A percentile compares a stretch with the other conserved stretches of the same genome.
phyloP scores from a whole-genome alignment of 2,113 vertebrate genomes.

The Mastomys coucha region DNA sequence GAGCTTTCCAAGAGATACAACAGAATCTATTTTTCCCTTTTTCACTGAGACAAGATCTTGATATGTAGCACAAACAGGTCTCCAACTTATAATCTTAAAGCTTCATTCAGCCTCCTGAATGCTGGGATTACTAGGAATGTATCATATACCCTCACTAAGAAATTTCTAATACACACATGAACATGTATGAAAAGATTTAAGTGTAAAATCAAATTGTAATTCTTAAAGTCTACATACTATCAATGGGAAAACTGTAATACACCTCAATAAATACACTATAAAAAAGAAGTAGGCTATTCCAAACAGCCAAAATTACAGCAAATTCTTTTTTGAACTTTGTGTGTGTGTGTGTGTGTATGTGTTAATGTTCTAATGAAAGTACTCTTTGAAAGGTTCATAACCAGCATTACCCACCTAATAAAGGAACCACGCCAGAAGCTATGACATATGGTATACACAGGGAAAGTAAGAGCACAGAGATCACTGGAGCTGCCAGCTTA shows the following conservation, averaged over 20 bases:
- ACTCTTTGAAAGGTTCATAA: not conserved
- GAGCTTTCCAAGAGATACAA: not conserved
- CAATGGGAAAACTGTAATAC: not conserved
- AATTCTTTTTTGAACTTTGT: not conserved
- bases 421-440: conserved; percentile 93
- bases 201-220: not conserved
- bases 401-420: conserved; percentile 90
- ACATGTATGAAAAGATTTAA: not conserved
- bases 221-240: not conserved
- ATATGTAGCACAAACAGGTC: not conserved
- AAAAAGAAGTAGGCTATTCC: not conserved
- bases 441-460: conserved; percentile 97
- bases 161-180: not conserved
- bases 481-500: conserved; percentile 96
- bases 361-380: not conserved
- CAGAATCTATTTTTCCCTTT: not conserved
- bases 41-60: not conserved
- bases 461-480: conserved; percentile 95
- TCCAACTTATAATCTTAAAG: not conserved
- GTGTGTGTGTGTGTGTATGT: too few species aligned
- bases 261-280: not conserved
- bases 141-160: not conserved
- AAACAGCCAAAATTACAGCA: not conserved
- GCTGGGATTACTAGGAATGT: not conserved
- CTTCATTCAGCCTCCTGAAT: not conserved